Evolutionary conservation across 1,140 invertebrate genomes (phyloP).

Genomic region (Probaryconus sp.): DNA sequence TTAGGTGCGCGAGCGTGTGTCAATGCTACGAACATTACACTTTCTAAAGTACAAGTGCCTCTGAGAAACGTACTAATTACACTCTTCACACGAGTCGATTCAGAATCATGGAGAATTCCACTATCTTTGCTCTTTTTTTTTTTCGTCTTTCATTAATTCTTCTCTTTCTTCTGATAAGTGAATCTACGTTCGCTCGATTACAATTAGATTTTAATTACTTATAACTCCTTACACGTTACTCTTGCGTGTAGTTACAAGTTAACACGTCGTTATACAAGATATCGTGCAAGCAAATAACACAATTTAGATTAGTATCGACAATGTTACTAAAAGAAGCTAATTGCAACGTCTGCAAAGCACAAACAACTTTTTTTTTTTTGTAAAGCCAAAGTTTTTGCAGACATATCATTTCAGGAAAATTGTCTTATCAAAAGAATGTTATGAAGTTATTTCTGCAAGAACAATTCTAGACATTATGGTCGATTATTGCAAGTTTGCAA

Average conservation of each 20-base stretch:
- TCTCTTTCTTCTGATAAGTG: constrained; percentile 37
- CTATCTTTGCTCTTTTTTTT: constrained; percentile 36
- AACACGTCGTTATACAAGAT: constrained; percentile 48
- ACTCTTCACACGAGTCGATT: constrained; percentile 64
- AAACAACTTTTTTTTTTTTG: too few species aligned
- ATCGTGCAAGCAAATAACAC: constrained; percentile 27
- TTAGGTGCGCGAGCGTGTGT: constrained; percentile 42
- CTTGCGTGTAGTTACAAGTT: constrained; percentile 25
- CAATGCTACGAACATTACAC: constrained; percentile 49
- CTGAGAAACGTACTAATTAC: constrained; percentile 70
- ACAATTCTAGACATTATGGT: too few species aligned
- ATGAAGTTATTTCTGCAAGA: too few species aligned
- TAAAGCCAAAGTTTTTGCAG: too few species aligned
- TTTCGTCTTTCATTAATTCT: constrained; percentile 14
- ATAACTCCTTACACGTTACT: constrained; percentile 48
- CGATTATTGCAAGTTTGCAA: too few species aligned
- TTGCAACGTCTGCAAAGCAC: too few species aligned
- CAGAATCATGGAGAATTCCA: constrained; percentile 46
- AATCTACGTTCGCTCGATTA: constrained; percentile 52
- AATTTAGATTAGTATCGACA: constrained; percentile 39
- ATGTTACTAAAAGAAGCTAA: too few species aligned
- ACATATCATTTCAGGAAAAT: too few species aligned
- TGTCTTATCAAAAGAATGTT: too few species aligned
- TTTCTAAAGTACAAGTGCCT: constrained; percentile 62
- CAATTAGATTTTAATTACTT: constrained; percentile 67